Base-by-base conservation (phyloP, 1,140 invertebrate species). In the Drosophila ohnishii region DNA sequence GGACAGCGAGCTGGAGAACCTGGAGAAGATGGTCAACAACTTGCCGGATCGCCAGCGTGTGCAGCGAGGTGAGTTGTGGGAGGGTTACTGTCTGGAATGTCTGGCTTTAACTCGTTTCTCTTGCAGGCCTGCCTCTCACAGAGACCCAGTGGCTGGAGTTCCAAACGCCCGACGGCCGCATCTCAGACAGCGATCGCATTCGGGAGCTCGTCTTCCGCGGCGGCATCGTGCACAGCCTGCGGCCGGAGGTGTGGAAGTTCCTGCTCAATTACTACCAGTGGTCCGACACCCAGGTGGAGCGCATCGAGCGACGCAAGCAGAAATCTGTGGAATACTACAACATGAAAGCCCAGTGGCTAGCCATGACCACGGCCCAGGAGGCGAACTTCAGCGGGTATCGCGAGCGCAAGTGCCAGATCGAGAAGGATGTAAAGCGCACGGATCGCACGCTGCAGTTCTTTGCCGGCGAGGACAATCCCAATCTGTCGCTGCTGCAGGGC, bases 341-440 rank as follows among this genome's bases (percentile, higher is more conserved):
- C 53, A 99, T 99, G 97, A 99, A 99, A 92, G 93, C 96, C 10
- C 99, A 99, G 92, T 99, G 99, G 99, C 95, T 96, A 78, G 96
- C 96, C 2, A 97, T 99, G 91, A 95, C 95, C 7, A 92, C 94
- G 40, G 94, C 94, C 6, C 99, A 99, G 92, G 97, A 99, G 90
- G 93, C 94, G 1, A 94, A 97, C 77, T 99, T 99, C 93, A 94
- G 95, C 25, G 95, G 96, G 78, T 98, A 96, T 86, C 94, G 96
- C 61, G 98, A 99, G 76, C 93, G 97, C 75, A 98, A 99, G 93
- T 97, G 95, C 92, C 93, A 99, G 59, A 98, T 99, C 76, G 98
- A 99, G 84, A 99, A 99, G 93, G 99, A 99, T 93, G 98, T 99
- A 0, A 97, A 96, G 69, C 94, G 99, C 79, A 99, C 98, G 13